A percentile compares a stretch with the other conserved stretches of the same genome.
Conservation (phyloP, 2,888 invertebrate species). For the Cistogaster globosa region DNA sequence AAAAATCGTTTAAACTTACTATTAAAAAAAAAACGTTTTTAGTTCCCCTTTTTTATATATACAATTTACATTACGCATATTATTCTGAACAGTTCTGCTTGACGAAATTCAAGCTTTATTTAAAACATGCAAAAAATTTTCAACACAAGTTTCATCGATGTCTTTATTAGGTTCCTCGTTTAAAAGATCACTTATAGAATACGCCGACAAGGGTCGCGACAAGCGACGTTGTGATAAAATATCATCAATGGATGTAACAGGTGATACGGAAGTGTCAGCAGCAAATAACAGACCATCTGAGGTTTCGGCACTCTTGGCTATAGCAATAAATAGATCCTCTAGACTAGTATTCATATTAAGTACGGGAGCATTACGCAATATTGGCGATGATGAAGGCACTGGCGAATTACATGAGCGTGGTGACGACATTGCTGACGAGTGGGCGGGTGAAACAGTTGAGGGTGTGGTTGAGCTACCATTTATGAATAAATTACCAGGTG, state of each 20-base stretch:
- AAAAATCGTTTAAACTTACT: slow-evolving; percentile 4
- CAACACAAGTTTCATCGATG: slow-evolving; percentile 76
- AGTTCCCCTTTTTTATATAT: slow-evolving; percentile 15
- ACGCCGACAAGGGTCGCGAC: slow-evolving; percentile 81
- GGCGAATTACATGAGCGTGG: slow-evolving; percentile 76
- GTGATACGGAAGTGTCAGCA: slow-evolving; percentile 75
- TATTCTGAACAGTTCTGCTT: background rate
- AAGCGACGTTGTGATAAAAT: slow-evolving; percentile 81
- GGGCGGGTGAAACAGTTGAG: slow-evolving; percentile 77
- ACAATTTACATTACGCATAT: slow-evolving; percentile 17
- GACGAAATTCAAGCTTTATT: slow-evolving; percentile 68
- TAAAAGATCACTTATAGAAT: slow-evolving; percentile 82
- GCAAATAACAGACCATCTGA: slow-evolving; percentile 69
- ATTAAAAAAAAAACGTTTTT: slow-evolving; percentile 42
- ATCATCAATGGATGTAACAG: slow-evolving; percentile 81
- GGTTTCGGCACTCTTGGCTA: slow-evolving; percentile 79
- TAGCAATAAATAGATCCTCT: slow-evolving; percentile 81
- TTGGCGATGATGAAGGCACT: slow-evolving; percentile 73
- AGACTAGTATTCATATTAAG: slow-evolving; percentile 79
- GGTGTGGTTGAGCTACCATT: slow-evolving; percentile 78
- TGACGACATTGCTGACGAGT: slow-evolving; percentile 67
- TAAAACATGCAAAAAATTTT: slow-evolving; percentile 74
- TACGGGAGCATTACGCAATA: slow-evolving; percentile 75
- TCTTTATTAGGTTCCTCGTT: slow-evolving; percentile 77
- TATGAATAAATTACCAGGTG: slow-evolving; percentile 66